Evolutionary conservation across 2,888 invertebrate genomes (phyloP).

Genomic region (Acanthosepion esculentum): DNA sequence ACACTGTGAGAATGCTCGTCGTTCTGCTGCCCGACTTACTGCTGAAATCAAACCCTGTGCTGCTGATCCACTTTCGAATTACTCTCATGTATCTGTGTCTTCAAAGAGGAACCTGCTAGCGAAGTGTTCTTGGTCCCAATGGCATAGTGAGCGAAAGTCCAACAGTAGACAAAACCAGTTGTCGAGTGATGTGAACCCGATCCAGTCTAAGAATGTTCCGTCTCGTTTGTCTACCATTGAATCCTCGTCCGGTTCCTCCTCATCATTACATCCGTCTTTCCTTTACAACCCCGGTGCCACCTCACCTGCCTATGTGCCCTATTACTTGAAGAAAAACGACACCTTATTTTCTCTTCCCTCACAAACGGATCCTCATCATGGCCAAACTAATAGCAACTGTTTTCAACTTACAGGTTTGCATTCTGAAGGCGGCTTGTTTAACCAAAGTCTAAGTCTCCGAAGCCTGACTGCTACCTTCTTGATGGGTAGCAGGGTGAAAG

Average conservation of each 20-base stretch:
- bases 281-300: not conserved
- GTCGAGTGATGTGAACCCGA: not conserved
- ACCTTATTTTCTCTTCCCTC: not conserved
- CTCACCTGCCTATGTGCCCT: not conserved
- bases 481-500: not conserved
- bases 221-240: not conserved
- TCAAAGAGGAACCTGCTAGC: not conserved
- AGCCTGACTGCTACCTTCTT: not conserved
- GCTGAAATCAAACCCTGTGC: conserved; percentile 14
- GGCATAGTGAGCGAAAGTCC: not conserved
- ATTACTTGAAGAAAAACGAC: not conserved
- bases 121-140: not conserved
- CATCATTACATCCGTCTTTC: not conserved
- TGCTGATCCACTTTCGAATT: conserved; percentile 16
- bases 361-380: not conserved
- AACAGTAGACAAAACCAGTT: not conserved
- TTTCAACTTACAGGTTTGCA: not conserved
- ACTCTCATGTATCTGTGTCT: not conserved
- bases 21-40: not conserved
- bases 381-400: not conserved
- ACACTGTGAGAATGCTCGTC: not conserved
- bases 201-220: not conserved
- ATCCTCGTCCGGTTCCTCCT: not conserved
- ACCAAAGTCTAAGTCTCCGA: not conserved
- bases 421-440: not conserved